Evolutionary conservation across 2,888 invertebrate species (phyloP).

Genomic region (Allolobophora icterica): DNA sequence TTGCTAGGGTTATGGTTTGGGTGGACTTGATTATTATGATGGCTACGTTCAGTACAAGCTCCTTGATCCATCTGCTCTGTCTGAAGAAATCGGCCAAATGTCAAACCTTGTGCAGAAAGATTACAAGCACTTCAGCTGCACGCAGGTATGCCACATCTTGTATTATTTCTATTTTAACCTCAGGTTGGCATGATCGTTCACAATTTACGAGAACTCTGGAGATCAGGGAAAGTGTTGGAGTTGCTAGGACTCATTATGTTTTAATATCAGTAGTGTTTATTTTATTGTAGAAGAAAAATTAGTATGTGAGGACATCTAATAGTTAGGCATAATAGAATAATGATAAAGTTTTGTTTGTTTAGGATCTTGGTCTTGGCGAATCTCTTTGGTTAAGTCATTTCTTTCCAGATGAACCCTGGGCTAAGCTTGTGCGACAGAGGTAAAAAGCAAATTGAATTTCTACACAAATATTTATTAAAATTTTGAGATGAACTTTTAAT

Average conservation of each 20-base stretch:
- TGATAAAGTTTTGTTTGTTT: not conserved
- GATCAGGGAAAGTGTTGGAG: not conserved
- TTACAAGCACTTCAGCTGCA: conserved; percentile 41
- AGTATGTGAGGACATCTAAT: not conserved
- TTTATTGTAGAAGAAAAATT: not conserved
- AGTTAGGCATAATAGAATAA: not conserved
- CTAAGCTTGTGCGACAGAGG: conserved; percentile 38
- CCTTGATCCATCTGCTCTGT: conserved; percentile 41
- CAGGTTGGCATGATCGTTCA: not conserved
- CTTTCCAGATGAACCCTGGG: conserved; percentile 44
- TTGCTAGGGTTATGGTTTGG: conserved; percentile 43
- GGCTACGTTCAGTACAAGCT: conserved; percentile 46
- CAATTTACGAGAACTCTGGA: not conserved
- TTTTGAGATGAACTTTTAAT: not conserved
- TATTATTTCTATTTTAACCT: not conserved
- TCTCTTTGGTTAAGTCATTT: conserved; percentile 44
- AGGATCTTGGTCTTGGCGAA: conserved; percentile 44
- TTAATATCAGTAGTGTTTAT: not conserved
- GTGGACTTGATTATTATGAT: conserved; percentile 47
- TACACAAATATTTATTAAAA: not conserved
- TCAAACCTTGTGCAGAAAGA: conserved; percentile 39
- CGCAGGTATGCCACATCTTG: not conserved
- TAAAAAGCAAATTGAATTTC: not conserved
- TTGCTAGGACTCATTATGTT: not conserved
- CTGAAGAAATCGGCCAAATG: conserved; percentile 45